These are phyloP conservation scores for Salmo trutta DNA, from an alignment of 2,797 vertebrate species.

Conservation along the genomic window DNA sequence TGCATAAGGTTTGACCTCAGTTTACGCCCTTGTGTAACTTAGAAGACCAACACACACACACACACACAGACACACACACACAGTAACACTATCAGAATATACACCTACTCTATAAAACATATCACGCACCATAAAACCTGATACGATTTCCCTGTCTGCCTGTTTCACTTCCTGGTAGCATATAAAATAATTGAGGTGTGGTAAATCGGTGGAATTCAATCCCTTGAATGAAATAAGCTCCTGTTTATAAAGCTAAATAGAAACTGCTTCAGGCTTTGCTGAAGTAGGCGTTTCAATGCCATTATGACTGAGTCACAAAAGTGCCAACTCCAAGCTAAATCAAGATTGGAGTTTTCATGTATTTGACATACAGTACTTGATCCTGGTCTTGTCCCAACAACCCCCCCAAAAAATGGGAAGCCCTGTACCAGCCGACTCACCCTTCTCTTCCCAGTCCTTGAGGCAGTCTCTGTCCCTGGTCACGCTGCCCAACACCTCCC, in stretches of 20 bases:
- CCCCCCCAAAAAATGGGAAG: not conserved
- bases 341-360: too few relatives aligned
- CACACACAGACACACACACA: too few relatives aligned
- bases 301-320: too few relatives aligned
- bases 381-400: too few relatives aligned
- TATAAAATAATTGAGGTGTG: too few relatives aligned
- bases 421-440: constrained; percentile 62
- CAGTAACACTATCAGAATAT: too few relatives aligned
- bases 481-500: constrained; percentile 87
- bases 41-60: too few relatives aligned
- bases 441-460: constrained; percentile 84
- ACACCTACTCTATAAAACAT: not conserved
- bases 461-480: constrained; percentile 82
- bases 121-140: constrained; percentile 13
- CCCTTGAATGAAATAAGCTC: not conserved
- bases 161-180: not conserved
- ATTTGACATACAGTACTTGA: too few relatives aligned
- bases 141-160: not conserved
- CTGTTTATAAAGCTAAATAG: not conserved
- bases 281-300: not conserved
- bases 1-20: constrained; percentile 1
- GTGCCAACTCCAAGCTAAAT: too few relatives aligned
- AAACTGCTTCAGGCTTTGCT: not conserved
- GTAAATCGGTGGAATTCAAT: not conserved
- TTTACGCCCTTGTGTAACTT: not conserved